Evolutionary conservation across 2,888 invertebrate genomes (phyloP).

Genomic region (Eulithis prunata): DNA sequence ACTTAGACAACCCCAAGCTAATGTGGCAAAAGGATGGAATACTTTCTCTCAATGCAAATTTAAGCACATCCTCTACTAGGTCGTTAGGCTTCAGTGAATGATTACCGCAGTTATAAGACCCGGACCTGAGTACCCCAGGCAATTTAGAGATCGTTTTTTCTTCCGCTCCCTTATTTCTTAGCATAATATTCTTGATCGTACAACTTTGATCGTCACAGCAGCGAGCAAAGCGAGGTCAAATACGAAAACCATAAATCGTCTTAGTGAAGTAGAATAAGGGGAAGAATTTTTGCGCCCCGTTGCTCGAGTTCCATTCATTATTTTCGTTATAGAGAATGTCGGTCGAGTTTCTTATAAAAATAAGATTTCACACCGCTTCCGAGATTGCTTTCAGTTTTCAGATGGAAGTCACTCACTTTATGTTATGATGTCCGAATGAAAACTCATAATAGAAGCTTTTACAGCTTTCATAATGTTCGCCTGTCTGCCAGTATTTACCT

Average conservation of each 20-base stretch:
- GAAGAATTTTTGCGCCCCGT: constrained; percentile 60
- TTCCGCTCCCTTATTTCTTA: constrained; percentile 53
- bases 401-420: constrained; percentile 13
- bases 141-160: constrained; percentile 54
- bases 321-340: constrained; percentile 54
- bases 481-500: not conserved
- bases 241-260: constrained; percentile 74
- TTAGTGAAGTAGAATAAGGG: constrained; percentile 61
- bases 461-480: constrained; percentile 6
- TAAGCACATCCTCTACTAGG: constrained; percentile 20
- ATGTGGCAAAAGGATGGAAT: not conserved
- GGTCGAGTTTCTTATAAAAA: constrained; percentile 36
- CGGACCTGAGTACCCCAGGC: constrained; percentile 40
- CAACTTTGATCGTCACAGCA: constrained; percentile 65
- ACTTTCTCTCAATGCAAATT: constrained; percentile 21
- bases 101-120: constrained; percentile 33
- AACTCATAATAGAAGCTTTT: not conserved
- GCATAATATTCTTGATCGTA: constrained; percentile 62
- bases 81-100: constrained; percentile 37
- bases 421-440: constrained; percentile 13
- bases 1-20: too few species aligned
- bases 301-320: constrained; percentile 67
- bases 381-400: constrained; percentile 37
- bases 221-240: constrained; percentile 68
- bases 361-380: constrained; percentile 36